These are phyloP conservation scores for Montipora cactus DNA, from an alignment of 64 coral and sea anemone species.

Conservation along the genomic window DNA sequence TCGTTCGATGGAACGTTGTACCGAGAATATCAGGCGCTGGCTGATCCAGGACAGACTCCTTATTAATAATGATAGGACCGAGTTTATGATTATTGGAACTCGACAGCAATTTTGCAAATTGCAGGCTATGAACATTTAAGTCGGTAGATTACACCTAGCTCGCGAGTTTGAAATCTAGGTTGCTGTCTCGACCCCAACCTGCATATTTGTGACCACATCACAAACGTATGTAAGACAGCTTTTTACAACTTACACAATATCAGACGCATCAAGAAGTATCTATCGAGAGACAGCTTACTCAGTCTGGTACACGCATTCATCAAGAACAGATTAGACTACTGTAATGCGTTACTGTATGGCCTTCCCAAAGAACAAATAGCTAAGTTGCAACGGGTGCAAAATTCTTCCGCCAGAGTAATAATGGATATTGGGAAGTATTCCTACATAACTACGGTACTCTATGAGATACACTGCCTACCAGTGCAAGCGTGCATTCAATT, in stretches of 20 bases:
- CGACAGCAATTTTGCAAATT: background rate
- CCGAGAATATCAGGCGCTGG: background rate
- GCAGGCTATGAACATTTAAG: background rate
- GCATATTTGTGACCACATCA: no score
- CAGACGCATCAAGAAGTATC: no score
- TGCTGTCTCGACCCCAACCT: no score
- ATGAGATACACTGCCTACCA: slow-evolving; percentile 27
- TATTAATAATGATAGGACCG: background rate
- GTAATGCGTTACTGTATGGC: no score
- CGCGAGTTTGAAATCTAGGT: no score
- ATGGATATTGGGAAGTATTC: slow-evolving; percentile 33
- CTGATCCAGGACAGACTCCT: background rate
- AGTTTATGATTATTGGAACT: background rate
- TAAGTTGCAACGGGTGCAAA: slow-evolving; percentile 13
- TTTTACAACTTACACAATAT: no score
- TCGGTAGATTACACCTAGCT: background rate
- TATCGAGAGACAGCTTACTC: no score
- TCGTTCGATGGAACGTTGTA: background rate
- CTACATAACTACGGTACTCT: slow-evolving; percentile 11
- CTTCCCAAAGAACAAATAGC: no score
- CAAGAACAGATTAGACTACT: no score
- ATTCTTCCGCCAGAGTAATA: slow-evolving; percentile 33
- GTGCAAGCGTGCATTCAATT: slow-evolving; percentile 28
- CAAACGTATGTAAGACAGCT: no score
- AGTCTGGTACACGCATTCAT: no score